These are phyloP conservation scores for Exocentrus adspersus DNA, from an alignment of 2,888 invertebrate species.

Conservation along the genomic window DNA sequence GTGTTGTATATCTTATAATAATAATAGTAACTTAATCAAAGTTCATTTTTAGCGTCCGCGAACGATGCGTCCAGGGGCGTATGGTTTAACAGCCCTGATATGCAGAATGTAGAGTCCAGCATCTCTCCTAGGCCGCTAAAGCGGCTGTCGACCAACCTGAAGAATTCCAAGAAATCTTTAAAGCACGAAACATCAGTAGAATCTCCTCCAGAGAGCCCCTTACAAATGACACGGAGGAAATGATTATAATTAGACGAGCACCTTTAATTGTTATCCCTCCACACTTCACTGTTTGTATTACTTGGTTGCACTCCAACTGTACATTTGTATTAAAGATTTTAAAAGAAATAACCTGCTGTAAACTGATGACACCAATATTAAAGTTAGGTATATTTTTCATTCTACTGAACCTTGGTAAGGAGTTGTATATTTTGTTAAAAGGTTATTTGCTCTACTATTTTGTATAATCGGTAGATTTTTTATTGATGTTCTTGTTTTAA, in stretches of 20 bases:
- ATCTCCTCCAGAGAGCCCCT: constrained; percentile 62
- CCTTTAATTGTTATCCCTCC: neutral
- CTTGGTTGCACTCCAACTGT: constrained; percentile 32
- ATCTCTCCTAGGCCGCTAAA: constrained; percentile 77
- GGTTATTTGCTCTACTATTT: constrained; percentile 13
- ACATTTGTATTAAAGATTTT: constrained; percentile 27
- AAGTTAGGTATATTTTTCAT: constrained; percentile 10
- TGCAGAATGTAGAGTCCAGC: constrained; percentile 60
- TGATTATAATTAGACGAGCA: constrained; percentile 39
- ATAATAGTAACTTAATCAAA: no score
- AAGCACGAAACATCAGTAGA: constrained; percentile 57
- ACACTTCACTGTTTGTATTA: constrained; percentile 6
- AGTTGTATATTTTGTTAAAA: constrained; percentile 23
- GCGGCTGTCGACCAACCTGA: constrained; percentile 67
- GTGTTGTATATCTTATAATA: no score
- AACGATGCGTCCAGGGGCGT: constrained; percentile 57
- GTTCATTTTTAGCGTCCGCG: constrained; percentile 47
- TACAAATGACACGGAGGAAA: constrained; percentile 58
- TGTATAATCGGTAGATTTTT: constrained; percentile 4
- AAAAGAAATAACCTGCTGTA: neutral
- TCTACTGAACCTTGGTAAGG: constrained; percentile 4
- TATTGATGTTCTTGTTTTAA: constrained; percentile 23
- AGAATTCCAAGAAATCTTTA: constrained; percentile 58
- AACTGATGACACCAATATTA: constrained; percentile 23
- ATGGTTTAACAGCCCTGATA: constrained; percentile 60